Conservation (phyloP, 2,888 invertebrate genomes). For the Thumatha senex region DNA sequence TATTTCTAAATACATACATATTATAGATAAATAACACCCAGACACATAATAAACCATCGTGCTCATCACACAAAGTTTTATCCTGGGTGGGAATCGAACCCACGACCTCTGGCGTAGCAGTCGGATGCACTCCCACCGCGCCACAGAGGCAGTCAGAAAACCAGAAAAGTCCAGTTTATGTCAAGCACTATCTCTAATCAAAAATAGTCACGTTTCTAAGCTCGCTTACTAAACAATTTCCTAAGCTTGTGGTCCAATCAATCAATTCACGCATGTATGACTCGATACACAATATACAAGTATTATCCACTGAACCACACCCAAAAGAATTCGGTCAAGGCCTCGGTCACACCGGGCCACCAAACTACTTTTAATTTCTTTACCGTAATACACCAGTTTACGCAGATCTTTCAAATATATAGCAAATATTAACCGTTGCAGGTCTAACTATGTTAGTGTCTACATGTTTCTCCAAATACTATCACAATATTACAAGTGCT, state of each 20-base stretch:
- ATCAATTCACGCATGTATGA: conserved; percentile 20
- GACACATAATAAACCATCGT: too few species aligned
- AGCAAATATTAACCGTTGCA: not conserved
- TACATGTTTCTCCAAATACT: conserved; percentile 24
- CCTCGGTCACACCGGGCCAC: conserved; percentile 51
- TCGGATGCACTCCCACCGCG: too few species aligned
- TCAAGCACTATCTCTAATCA: conserved; percentile 1
- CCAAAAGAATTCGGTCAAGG: conserved; percentile 65
- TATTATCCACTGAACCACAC: conserved; percentile 46
- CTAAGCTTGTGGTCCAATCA: conserved; percentile 23
- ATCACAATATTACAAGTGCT: conserved; percentile 15
- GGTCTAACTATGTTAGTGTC: conserved; percentile 19
- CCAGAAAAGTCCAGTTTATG: not conserved
- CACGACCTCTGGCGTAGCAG: too few species aligned
- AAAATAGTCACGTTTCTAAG: conserved; percentile 20
- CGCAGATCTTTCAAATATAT: conserved; percentile 8
- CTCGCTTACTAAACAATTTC: conserved; percentile 16
- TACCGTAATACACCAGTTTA: conserved; percentile 19
- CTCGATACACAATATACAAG: conserved; percentile 22
- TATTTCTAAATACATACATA: too few species aligned
- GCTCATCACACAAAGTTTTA: too few species aligned
- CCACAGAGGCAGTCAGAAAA: too few species aligned
- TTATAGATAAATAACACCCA: too few species aligned
- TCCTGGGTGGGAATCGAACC: too few species aligned
- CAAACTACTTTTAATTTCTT: conserved; percentile 55